Percentiles rank a stretch among this genome's conserved stretches.
These are phyloP conservation scores for Cephus spinipes DNA, from an alignment of 2,888 invertebrate genomes.

Conservation along the genomic window DNA sequence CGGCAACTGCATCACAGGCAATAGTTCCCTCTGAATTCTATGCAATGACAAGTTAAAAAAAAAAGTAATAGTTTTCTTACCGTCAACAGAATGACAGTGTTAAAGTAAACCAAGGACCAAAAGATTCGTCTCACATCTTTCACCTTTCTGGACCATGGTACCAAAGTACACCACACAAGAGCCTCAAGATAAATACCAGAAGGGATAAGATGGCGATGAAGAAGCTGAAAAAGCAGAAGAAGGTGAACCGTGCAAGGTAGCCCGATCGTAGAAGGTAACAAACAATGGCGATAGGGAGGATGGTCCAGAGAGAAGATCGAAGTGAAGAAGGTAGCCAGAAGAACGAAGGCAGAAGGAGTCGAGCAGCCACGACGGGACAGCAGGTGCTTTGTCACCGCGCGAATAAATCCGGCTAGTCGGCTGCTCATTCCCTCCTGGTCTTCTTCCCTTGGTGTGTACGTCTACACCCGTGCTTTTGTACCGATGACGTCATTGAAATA, in stretches of 20 bases:
- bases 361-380: constrained; percentile 54
- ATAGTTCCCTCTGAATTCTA: not conserved
- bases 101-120: not conserved
- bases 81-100: not conserved
- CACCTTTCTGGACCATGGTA: not conserved
- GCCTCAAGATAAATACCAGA: not conserved
- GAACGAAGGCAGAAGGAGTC: constrained; percentile 40
- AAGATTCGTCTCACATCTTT: not conserved
- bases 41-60: not conserved
- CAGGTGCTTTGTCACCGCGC: constrained; percentile 65
- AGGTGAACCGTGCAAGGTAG: constrained; percentile 15
- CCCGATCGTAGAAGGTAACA: constrained; percentile 1
- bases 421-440: constrained; percentile 42
- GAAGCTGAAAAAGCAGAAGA: constrained; percentile 30
- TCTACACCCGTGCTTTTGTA: constrained; percentile 56
- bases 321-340: constrained; percentile 8
- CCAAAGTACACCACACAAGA: not conserved
- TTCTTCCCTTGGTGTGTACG: constrained; percentile 61
- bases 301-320: constrained; percentile 46
- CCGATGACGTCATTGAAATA: constrained; percentile 58
- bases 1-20: not conserved
- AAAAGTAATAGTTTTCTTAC: not conserved
- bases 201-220: constrained; percentile 27
- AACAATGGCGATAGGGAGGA: constrained; percentile 62
- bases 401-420: constrained; percentile 60